A percentile compares a stretch with the other conserved stretches of the same genome.
Conservation (phyloP, 2,113 vertebrate species). For the Rattus norvegicus region GRCr8 NC_086033.1:87371501-87372000, state of each 20-base stretch:
- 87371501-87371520: not conserved
- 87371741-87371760: not conserved
- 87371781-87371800: conserved; percentile 16
- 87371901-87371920: not conserved
- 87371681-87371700: not conserved
- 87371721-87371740: not conserved
- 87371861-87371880: not conserved
- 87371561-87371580: not conserved
- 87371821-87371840: not conserved
- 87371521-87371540: not conserved
- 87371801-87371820: not conserved
- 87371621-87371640: not conserved
- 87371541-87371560: not conserved
- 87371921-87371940: not conserved
- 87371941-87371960: not conserved
- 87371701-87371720: not conserved
- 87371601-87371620: not conserved
- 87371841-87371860: not conserved
- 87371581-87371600: not conserved
- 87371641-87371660: not conserved
- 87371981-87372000: not conserved
- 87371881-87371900: not conserved
- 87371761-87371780: not conserved
- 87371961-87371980: not conserved
- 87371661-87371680: not conserved